Evolutionary conservation across 2,797 vertebrate genomes (phyloP), one percentile per base, ranked within the genome.

Genomic region (Phataginus tetradactyla): DNA sequence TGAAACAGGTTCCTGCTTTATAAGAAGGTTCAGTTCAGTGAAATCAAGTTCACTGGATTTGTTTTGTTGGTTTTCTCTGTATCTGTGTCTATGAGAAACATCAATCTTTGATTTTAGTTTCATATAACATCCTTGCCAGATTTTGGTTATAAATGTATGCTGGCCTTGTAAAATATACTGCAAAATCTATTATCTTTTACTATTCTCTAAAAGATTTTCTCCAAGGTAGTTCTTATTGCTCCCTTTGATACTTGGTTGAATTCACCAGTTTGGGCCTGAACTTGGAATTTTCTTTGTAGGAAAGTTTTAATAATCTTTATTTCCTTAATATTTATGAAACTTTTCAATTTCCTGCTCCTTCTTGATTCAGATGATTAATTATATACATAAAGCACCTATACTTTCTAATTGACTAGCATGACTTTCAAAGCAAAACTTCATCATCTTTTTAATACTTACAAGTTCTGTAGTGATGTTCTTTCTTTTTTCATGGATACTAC

Each of bases 21-120:
- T 3, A 64, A 7, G 34, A 86, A 63, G n/a, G 7, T 45, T 78
- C 39, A 68, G 39, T 78, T 85, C 39, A 37, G 42, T 61, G 72
- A 92, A 53, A 59, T 86, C 39, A 79, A 34, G 55, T 79, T 75
- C 29, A 69, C 29, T 91, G 9, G 78, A 71, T 84, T 86, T 75
- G 17, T 71, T 72, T 20, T 14, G 11, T 51, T 77, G 45, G 23
- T 61, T 91, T 59, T 39, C 81, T 91, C 78, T 88, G 29, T 88
- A 45, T 4, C 39, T 68, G 27, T 61, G n/a, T 92, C 45, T 18
- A 63, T 66, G 29, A 85, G 57, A 72, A 80, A 64, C 5, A 64
- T 85, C 85, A n/a, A 69, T 49, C 51, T 21, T 92, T n/a, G 20
- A 69, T 92, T 86, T 86, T 90, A 55, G 20, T 86, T 95, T 57